Evolutionary conservation across 2,888 invertebrate species (phyloP), one percentile per base, ranked within the genome.

Genomic region (Napeogenes inachia): DNA sequence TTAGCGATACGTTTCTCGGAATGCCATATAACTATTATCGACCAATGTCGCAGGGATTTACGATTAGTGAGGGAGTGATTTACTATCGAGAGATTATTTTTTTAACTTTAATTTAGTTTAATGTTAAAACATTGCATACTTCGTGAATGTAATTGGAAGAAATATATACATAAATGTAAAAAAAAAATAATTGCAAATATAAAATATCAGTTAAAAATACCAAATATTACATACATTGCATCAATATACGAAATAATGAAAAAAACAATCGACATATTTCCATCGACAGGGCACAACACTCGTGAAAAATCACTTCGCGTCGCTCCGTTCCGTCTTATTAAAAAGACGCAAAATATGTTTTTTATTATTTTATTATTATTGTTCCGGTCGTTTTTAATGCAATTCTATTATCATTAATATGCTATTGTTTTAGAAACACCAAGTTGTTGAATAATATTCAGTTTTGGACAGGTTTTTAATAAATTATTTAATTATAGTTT

Each of bases 21-120:
- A 82, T 72, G 74, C 73, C 62, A 76, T 74, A 77, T 71, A 75
- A 75, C 74, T 73, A 73, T 75, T 71, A 68, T 70, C 64, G 70
- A 56, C 57, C 62, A 63, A 70, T 68, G 62, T 65, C 63, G 47
- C 57, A 66, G 67, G 65, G 63, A 63, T 61, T 65, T 30, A 50
- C 50, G 61, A 61, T 63, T 63, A 61, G 68, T 50, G 57, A 47
- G n/a, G 54, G 57, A 10, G 4, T 5, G n/a, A n/a, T 12, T 32
- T 21, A 32, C 12, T 57, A 57, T 57, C 62, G 59, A 59, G 42
- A 53, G 32, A 8, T 35, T 42, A 10, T 2, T 42, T 10, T 10
- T 10, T 42, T 10, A 42, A 8, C 21, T 21, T 21, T 21, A 42
- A 42, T 10, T 10, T 42, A 2, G 10, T 10, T 42, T 42, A 42